Evolutionary conservation across 2,888 invertebrate species (phyloP).

Genomic region (Pristionchus exspectatus): DNA sequence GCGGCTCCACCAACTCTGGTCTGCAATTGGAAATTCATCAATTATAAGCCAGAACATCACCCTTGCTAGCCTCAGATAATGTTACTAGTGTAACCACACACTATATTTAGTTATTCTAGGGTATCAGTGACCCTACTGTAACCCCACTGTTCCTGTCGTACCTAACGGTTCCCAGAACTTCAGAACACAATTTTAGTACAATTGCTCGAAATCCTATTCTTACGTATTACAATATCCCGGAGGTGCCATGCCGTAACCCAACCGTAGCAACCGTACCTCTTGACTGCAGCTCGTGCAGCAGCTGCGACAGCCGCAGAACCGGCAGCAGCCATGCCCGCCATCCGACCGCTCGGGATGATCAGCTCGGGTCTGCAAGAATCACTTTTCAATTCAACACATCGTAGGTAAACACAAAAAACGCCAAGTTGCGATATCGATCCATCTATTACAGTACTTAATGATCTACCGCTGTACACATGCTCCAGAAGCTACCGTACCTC

Average conservation of each 20-base stretch:
- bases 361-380: not conserved
- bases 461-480: not conserved
- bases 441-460: not conserved
- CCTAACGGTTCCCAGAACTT: too few relatives aligned
- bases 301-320: not conserved
- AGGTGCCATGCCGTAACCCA: too few relatives aligned
- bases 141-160: too few relatives aligned
- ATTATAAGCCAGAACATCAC: not conserved
- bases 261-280: not conserved
- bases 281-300: not conserved
- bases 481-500: not conserved
- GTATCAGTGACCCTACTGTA: too few relatives aligned
- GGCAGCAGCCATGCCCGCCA: not conserved
- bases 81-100: too few relatives aligned
- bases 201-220: too few relatives aligned
- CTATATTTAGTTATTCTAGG: too few relatives aligned
- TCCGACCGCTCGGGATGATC: not conserved
- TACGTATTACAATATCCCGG: too few relatives aligned
- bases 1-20: constrained; percentile 10
- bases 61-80: too few relatives aligned
- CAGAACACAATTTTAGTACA: too few relatives aligned
- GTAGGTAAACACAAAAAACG: too few relatives aligned
- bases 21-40: not conserved
- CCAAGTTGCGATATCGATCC: too few relatives aligned
- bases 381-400: not conserved